These are phyloP conservation scores for Phortica magna DNA, from an alignment of 2,888 invertebrate genomes.

Conservation along the genomic window DNA sequence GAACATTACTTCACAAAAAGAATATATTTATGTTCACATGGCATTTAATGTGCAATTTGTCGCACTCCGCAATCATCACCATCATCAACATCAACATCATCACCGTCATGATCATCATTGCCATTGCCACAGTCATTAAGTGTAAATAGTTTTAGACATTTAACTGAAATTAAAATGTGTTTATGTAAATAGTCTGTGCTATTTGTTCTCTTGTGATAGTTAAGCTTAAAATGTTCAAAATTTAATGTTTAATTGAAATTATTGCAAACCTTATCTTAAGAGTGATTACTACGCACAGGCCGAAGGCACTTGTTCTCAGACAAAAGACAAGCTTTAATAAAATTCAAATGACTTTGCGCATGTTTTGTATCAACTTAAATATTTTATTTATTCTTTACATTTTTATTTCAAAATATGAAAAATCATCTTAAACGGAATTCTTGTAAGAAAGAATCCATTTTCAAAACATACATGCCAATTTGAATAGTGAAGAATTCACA, in stretches of 20 bases:
- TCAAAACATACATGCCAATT: too few relatives aligned
- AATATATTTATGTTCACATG: neutral
- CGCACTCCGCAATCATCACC: neutral
- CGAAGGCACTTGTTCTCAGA: neutral
- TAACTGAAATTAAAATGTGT: neutral
- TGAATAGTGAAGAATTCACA: too few relatives aligned
- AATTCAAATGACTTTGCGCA: too few relatives aligned
- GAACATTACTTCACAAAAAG: neutral
- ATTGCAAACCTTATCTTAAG: neutral
- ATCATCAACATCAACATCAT: neutral
- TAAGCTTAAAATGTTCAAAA: neutral
- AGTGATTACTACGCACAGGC: neutral
- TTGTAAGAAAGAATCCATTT: too few relatives aligned
- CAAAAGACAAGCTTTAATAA: too few relatives aligned
- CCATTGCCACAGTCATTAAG: neutral
- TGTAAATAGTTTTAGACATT: constrained; percentile 9
- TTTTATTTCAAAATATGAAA: too few relatives aligned
- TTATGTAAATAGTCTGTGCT: neutral
- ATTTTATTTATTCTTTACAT: too few relatives aligned
- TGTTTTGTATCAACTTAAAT: too few relatives aligned
- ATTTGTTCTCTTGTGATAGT: constrained; percentile 25
- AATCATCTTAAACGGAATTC: too few relatives aligned
- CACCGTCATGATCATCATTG: neutral
- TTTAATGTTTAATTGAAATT: neutral
- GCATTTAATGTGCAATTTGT: neutral